Evolutionary conservation across 2,888 invertebrate species (phyloP), one percentile per base, ranked within the genome.

Genomic region (Ptychoptera contaminata): DNA sequence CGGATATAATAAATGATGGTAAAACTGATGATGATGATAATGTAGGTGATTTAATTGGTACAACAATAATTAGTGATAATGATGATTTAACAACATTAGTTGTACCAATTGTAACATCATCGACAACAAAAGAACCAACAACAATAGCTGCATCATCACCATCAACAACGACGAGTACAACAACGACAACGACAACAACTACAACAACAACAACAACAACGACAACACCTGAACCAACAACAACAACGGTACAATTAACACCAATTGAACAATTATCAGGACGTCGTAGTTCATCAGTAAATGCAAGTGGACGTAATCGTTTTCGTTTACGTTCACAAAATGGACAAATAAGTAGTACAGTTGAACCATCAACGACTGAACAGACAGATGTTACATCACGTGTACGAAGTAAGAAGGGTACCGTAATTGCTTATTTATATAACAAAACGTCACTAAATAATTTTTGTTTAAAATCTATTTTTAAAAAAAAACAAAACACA

Each of bases 51-150:
- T 35, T 41, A 32, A 16, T 54, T 9, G 73, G 73, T 3, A 70
- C 73, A 11, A 62, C 65, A 1, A 14, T 15, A 15, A 34, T 16
- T 8, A 40, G 35, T 29, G 32, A 5, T 15, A 40, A 40, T 29
- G 32, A 5, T 15, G 44, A 42, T 30, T 40, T 42, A 36, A 23
- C 44, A 10, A 41, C 51, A 1, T 57, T 58, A 23, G 56, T 58
- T 2, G 53, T 55, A 4, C n/a, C n/a, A n/a, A n/a, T n/a, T n/a
- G n/a, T n/a, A 9, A 73, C 73, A 3, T 70, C 73, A 11, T 61
- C 65, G 1, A 68, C 69, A 1, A 70, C 70, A 45, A 70, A 69
- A 49, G 62, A 65, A 2, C 69, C 73, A 0, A 71, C 75, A 0
- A 68, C 73, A 1, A 68, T 72, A 0, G 69, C 72, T 0, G 64